phyloP scores from a whole-genome alignment of 1,140 invertebrate species.

The Aphis craccivora region DNA sequence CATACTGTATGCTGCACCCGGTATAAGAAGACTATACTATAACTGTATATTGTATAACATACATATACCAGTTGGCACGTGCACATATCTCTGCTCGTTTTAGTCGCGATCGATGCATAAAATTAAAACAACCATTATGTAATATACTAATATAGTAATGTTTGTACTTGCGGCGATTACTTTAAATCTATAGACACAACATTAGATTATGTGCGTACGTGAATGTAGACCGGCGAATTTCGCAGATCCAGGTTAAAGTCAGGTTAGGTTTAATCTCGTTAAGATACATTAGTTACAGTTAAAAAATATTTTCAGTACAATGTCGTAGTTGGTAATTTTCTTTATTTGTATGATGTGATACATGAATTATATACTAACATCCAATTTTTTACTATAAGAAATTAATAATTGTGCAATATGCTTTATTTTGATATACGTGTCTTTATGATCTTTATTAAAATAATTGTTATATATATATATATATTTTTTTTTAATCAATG shows the following conservation, averaged over 20 bases:
- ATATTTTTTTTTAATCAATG: neutral
- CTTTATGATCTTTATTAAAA: neutral
- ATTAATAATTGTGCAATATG: neutral
- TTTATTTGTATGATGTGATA: neutral
- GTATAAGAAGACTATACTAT: neutral
- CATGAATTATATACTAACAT: neutral
- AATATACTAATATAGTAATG: neutral
- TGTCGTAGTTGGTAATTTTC: neutral
- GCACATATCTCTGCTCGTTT: neutral
- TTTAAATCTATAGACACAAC: neutral
- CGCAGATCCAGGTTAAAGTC: neutral
- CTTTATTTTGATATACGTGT: neutral
- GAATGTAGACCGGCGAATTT: neutral
- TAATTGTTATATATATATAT: neutral
- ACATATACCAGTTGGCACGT: neutral
- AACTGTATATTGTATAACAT: neutral
- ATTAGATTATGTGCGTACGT: neutral
- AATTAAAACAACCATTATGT: neutral
- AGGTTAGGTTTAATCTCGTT: neutral
- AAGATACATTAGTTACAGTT: neutral
- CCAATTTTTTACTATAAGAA: neutral
- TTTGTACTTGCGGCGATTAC: neutral
- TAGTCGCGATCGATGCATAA: neutral
- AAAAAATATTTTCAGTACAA: neutral
- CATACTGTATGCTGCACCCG: neutral